Conservation (phyloP, 53 echinoderm and acorn worm species). For the Echinarachnius parma region DNA sequence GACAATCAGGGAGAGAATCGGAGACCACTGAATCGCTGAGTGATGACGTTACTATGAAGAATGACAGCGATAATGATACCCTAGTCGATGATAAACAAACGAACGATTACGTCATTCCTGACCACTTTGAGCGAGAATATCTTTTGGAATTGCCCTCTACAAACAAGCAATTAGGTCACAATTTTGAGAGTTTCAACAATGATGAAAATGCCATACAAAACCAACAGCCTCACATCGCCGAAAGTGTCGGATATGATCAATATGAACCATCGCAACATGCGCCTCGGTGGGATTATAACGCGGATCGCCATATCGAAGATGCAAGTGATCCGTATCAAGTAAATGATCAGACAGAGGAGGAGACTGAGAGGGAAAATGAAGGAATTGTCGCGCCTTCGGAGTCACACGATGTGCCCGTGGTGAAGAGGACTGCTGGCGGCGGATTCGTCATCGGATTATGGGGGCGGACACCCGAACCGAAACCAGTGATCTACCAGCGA, state of each 20-base stretch:
- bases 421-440: constrained; percentile 20
- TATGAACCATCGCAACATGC: too few species aligned
- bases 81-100: constrained; percentile 2
- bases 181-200: too few species aligned
- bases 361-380: too few species aligned
- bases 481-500: neutral
- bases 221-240: too few species aligned
- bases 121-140: constrained; percentile 31
- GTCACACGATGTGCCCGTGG: constrained; percentile 32
- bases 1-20: neutral
- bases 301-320: too few species aligned
- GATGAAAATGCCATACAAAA: too few species aligned
- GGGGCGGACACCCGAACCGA: constrained; percentile 13
- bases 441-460: constrained; percentile 38
- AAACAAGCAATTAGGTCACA: too few species aligned
- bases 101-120: constrained; percentile 6
- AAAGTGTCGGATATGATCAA: too few species aligned
- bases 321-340: too few species aligned
- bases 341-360: too few species aligned
- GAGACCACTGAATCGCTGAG: constrained; percentile 8
- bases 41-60: constrained; percentile 26
- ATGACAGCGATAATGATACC: constrained; percentile 32
- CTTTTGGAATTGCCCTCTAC: constrained; percentile 25
- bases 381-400: too few species aligned
- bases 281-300: too few species aligned